A percentile compares a stretch with the other conserved stretches of the same genome.
phyloP scores from a whole-genome alignment of 2,888 invertebrate species.

The Lordiphosa fenestrarum region DNA sequence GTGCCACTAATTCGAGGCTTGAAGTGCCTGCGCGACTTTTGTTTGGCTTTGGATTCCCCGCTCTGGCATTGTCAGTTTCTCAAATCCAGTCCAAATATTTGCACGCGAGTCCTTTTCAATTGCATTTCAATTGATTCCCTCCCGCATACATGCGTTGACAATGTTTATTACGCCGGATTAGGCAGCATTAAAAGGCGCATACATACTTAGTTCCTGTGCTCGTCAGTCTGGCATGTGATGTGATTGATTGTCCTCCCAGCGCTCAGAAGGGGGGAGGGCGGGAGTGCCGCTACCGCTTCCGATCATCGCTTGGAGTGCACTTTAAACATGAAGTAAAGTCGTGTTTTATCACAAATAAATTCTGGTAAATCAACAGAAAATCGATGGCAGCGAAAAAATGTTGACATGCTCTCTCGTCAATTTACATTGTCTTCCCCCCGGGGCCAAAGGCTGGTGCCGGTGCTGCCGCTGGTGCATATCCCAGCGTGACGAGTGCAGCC shows the following conservation, averaged over 20 bases:
- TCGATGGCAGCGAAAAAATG: slow-evolving; percentile 53
- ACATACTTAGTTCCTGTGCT: slow-evolving; percentile 21
- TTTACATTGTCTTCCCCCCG: slow-evolving; percentile 29
- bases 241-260: slow-evolving; percentile 55
- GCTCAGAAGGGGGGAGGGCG: no score
- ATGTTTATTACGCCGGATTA: slow-evolving; percentile 74
- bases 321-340: slow-evolving; percentile 76
- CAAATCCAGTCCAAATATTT: slow-evolving; percentile 64
- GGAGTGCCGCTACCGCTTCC: neutral
- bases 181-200: slow-evolving; percentile 67
- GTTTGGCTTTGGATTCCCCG: slow-evolving; percentile 13
- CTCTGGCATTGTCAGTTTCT: slow-evolving; percentile 39
- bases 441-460: neutral
- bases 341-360: slow-evolving; percentile 80
- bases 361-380: slow-evolving; percentile 77
- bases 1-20: slow-evolving; percentile 27
- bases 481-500: slow-evolving; percentile 36
- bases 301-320: slow-evolving; percentile 56
- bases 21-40: neutral
- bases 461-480: slow-evolving; percentile 4
- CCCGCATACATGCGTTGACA: slow-evolving; percentile 61
- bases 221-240: slow-evolving; percentile 59
- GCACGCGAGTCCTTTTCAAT: slow-evolving; percentile 65
- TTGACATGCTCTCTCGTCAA: slow-evolving; percentile 22
- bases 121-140: slow-evolving; percentile 55